Base-by-base conservation (phyloP, 2,113 vertebrate genomes). In the Chlorocebus sabaeus region DNA sequence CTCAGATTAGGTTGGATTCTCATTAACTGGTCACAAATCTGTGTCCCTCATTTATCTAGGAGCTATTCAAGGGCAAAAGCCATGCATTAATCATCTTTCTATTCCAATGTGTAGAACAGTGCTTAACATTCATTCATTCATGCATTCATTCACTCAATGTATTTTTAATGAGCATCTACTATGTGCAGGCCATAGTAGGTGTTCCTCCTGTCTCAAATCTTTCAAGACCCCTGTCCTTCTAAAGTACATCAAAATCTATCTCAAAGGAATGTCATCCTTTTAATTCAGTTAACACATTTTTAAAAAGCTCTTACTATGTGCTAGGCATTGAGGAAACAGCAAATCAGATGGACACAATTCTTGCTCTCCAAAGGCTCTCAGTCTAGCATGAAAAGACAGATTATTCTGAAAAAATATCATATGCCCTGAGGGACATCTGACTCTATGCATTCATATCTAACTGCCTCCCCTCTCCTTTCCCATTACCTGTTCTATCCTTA, bases 21-120 rank as follows among this genome's bases (percentile, higher is more conserved):
- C 96, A 97, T 98, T 95, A 98, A 95, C 84, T 92, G 97, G 87
- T 95, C 97, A 90, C 88, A 97, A 96, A 95, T 95, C 92, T 52
- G 5, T 96, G 92, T 96, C 90, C 76, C 88, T 98, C 97, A 92
- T 95, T 97, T 90, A 95, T 95, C 96, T 94, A 89, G 90, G 86
- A 96, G 84, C 81, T 97, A 96, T 97, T 97, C 94, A 97, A 98
- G 96, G 98, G 92, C 95, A 95, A 88, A 87, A 87, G 45, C 55
- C 76, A 87, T 59, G 72, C 45, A 95, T 97, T 96, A 96, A 96
- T 97, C 97, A 98, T 93, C 70, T 90, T 97, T 96, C 95, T 94
- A 92, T 95, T 90, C 93, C 59, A 79, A 45, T 38, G 48, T 94
- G 64, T 89, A 90, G 76, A 95, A 67, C 75, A 88, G 45, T 38